These are phyloP conservation scores for Parascotia fuliginaria DNA, from an alignment of 2,888 invertebrate species.

Conservation along the genomic window DNA sequence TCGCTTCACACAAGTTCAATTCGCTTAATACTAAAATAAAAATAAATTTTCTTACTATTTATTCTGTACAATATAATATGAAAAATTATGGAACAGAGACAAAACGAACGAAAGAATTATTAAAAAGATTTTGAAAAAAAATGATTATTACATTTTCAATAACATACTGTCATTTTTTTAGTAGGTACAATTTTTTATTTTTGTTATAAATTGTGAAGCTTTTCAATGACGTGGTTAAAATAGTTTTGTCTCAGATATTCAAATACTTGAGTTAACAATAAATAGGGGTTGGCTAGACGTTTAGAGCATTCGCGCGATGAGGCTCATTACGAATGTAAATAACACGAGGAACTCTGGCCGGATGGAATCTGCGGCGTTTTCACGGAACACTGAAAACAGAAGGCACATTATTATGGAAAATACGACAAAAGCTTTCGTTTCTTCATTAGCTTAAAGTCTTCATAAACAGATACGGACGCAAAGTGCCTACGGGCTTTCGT, in stretches of 20 bases:
- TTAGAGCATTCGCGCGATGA: slow-evolving; percentile 77
- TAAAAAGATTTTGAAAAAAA: slow-evolving; percentile 6
- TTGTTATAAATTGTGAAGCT: slow-evolving; percentile 23
- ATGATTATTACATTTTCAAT: background rate
- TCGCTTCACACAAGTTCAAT: slow-evolving; percentile 42
- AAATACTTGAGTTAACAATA: slow-evolving; percentile 69
- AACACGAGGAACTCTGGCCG: slow-evolving; percentile 52
- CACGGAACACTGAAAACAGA: slow-evolving; percentile 68
- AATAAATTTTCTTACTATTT: slow-evolving; percentile 49
- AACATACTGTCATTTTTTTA: background rate
- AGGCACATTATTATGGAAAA: no score
- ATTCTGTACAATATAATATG: slow-evolving; percentile 57
- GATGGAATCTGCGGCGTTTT: slow-evolving; percentile 52
- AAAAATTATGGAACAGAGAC: slow-evolving; percentile 50
- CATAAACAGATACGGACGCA: no score
- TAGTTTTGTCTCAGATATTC: slow-evolving; percentile 47
- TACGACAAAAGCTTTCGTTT: no score
- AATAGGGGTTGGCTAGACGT: slow-evolving; percentile 65
- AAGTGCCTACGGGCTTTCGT: no score
- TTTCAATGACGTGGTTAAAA: slow-evolving; percentile 20
- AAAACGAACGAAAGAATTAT: slow-evolving; percentile 32
- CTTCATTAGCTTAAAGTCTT: no score
- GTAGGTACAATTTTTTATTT: background rate
- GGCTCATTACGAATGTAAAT: slow-evolving; percentile 67
- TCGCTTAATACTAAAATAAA: slow-evolving; percentile 42